Evolutionary conservation across 2,113 vertebrate species (phyloP).

Genomic region (Serilophus lunatus): DNA sequence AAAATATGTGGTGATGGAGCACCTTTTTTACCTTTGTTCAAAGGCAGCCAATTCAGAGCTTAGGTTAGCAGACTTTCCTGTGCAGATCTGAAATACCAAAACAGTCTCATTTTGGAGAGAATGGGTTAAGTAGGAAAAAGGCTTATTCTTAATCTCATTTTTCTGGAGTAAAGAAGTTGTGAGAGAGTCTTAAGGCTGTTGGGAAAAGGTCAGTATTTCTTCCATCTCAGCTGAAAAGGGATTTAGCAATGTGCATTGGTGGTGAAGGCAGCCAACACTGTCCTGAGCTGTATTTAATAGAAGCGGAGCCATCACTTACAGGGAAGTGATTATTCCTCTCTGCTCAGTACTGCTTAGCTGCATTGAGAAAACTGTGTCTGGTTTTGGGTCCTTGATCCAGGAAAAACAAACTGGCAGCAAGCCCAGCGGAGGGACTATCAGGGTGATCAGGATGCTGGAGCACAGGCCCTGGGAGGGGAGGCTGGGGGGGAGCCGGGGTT

Average conservation of each 20-base stretch:
- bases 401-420: neutral
- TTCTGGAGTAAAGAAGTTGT: neutral
- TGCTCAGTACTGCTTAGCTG: neutral
- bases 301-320: neutral
- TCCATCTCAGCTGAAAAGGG: neutral
- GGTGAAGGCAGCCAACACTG: neutral
- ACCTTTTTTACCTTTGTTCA: neutral
- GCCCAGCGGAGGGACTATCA: rapidly evolving
- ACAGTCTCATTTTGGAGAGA: neutral
- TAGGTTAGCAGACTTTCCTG: neutral
- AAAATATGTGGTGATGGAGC: neutral
- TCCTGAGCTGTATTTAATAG: neutral
- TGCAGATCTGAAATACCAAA: neutral
- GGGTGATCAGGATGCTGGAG: neutral
- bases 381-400: neutral
- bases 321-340: neutral
- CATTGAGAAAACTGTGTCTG: neutral
- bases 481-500: neutral
- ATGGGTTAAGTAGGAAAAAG: neutral
- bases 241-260: neutral
- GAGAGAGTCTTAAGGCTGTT: neutral
- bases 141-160: neutral
- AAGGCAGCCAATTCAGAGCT: neutral
- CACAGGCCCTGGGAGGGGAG: neutral
- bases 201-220: neutral